Conservation (phyloP, 2,888 invertebrate genomes). For the Leptarthrus brevirostris region DNA sequence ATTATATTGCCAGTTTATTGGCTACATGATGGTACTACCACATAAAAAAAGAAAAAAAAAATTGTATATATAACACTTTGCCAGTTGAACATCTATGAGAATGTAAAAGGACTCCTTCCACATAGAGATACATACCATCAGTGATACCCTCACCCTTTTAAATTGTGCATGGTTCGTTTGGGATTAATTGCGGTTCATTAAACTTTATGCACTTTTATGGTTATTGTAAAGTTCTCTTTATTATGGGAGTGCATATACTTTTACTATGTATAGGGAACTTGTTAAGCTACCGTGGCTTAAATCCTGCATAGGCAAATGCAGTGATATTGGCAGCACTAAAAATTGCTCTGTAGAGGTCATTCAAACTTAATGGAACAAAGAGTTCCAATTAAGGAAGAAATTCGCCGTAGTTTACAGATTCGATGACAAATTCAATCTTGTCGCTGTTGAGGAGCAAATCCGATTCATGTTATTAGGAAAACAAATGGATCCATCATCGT, state of each 20-base stretch:
- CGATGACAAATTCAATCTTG: slow-evolving; percentile 15
- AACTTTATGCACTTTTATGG: slow-evolving; percentile 61
- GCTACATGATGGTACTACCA: slow-evolving; percentile 18
- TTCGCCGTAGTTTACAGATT: slow-evolving; percentile 10
- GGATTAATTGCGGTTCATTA: slow-evolving; percentile 68
- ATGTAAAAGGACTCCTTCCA: background rate
- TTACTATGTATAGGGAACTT: too few relatives aligned
- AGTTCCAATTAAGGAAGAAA: slow-evolving; percentile 32
- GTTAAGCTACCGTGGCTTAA: too few relatives aligned
- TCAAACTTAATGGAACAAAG: background rate
- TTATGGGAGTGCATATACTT: background rate
- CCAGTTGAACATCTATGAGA: background rate
- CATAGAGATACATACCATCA: background rate
- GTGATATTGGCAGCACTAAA: too few relatives aligned
- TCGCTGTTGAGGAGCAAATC: background rate
- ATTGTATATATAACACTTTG: background rate
- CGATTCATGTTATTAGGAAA: slow-evolving; percentile 23
- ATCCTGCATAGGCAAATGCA: too few relatives aligned
- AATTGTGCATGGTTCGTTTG: slow-evolving; percentile 59
- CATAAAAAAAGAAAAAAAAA: too few relatives aligned
- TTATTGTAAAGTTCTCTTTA: slow-evolving; percentile 28
- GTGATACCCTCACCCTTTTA: background rate
- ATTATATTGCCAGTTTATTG: slow-evolving; percentile 41
- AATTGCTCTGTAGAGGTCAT: too few relatives aligned
- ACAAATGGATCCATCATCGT: slow-evolving; percentile 38